phyloP scores from a whole-genome alignment of 37 sponge, comb jelly and placozoan genomes.

The Agelas oroides region DNA sequence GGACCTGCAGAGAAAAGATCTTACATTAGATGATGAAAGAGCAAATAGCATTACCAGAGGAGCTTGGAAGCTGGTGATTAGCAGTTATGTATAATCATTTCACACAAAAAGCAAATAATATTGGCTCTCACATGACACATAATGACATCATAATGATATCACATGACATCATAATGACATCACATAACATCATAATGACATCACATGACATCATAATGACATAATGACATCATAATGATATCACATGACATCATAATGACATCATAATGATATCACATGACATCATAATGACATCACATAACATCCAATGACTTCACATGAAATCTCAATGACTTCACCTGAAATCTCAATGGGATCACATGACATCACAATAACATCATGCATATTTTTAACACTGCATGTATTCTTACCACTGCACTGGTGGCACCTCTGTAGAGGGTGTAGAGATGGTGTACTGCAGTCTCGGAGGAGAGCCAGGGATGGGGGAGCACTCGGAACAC shows the following conservation, averaged over 20 bases:
- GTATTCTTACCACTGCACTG: conserved; percentile 70
- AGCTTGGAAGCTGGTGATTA: too few relatives aligned
- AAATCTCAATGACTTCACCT: too few relatives aligned
- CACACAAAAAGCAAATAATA: not conserved
- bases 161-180: not conserved
- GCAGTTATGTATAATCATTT: not conserved
- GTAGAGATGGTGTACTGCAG: conserved; percentile 91
- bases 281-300: not conserved
- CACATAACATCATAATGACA: too few relatives aligned
- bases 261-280: too few relatives aligned
- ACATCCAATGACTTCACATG: too few relatives aligned
- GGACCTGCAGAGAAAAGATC: conserved; percentile 64
- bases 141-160: too few relatives aligned
- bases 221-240: not conserved
- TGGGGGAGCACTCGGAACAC: conserved; percentile 89
- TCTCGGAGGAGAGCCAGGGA: conserved; percentile 74
- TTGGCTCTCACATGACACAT: not conserved
- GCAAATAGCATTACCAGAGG: too few relatives aligned
- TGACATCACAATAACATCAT: not conserved
- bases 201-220: too few relatives aligned
- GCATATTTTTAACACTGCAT: too few relatives aligned
- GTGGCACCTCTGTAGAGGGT: conserved; percentile 93
- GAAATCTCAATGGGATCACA: not conserved
- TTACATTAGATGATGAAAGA: too few relatives aligned
- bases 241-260: not conserved